phyloP scores from a whole-genome alignment of 2,888 invertebrate species.

The Hirtodrosophila confusa region DNA sequence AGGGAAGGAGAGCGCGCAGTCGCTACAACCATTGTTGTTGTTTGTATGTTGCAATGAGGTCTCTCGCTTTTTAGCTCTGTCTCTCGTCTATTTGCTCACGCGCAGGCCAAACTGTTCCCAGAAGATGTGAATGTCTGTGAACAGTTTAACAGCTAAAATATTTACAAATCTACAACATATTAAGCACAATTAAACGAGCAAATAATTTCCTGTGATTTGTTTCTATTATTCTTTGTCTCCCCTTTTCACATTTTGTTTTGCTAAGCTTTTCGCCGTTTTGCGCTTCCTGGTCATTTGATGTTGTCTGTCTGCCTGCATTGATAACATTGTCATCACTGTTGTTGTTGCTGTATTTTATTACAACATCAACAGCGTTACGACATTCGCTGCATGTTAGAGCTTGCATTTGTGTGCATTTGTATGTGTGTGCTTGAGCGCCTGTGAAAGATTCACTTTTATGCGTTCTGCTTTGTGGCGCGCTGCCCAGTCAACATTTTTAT shows the following conservation, averaged over 20 bases:
- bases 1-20: slow-evolving; percentile 18
- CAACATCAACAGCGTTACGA: slow-evolving; percentile 79
- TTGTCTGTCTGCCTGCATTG: slow-evolving; percentile 55
- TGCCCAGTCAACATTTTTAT: slow-evolving; percentile 53
- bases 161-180: slow-evolving; percentile 28
- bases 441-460: slow-evolving; percentile 71
- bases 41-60: slow-evolving; percentile 64
- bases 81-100: slow-evolving; percentile 42
- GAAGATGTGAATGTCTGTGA: slow-evolving; percentile 44
- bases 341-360: slow-evolving; percentile 63
- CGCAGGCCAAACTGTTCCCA: slow-evolving; percentile 62
- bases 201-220: slow-evolving; percentile 38
- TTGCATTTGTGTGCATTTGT: slow-evolving; percentile 43
- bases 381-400: slow-evolving; percentile 63
- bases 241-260: slow-evolving; percentile 60
- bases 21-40: slow-evolving; percentile 45
- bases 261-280: slow-evolving; percentile 60
- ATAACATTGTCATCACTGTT: slow-evolving; percentile 56
- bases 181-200: slow-evolving; percentile 51
- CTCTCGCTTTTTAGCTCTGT: slow-evolving; percentile 33
- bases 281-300: slow-evolving; percentile 67
- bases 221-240: slow-evolving; percentile 35
- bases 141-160: slow-evolving; percentile 53
- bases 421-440: slow-evolving; percentile 38
- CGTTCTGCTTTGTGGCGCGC: slow-evolving; percentile 35